These are phyloP conservation scores for Eilema griseolum DNA, from an alignment of 2,888 invertebrate species.

Conservation along the genomic window DNA sequence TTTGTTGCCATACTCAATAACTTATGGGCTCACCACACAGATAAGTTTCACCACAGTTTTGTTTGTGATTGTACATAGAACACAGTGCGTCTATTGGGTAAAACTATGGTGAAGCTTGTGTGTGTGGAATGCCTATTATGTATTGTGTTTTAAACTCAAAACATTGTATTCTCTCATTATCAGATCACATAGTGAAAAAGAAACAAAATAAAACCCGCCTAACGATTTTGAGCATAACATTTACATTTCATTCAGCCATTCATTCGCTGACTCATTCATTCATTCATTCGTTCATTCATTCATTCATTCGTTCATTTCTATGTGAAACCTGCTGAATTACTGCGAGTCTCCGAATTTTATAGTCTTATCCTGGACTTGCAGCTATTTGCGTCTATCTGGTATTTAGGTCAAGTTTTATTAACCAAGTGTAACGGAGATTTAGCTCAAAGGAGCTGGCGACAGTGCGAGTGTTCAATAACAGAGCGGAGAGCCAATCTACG, in stretches of 20 bases:
- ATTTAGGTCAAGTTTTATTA: conserved; percentile 2
- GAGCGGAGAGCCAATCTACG: neutral
- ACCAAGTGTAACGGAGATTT: neutral
- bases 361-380: neutral
- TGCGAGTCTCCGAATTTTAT: neutral
- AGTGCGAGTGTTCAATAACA: neutral
- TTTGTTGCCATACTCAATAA: no score
- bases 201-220: neutral
- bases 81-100: no score
- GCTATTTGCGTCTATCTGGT: neutral
- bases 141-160: neutral
- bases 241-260: neutral
- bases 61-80: no score
- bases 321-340: neutral
- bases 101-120: no score
- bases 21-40: no score
- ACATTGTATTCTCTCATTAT: neutral
- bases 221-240: neutral
- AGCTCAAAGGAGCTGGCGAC: neutral
- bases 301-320: no score
- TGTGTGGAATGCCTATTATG: no score
- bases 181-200: neutral
- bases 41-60: no score
- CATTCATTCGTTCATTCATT: no score
- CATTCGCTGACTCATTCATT: no score